Base-by-base conservation (phyloP, 1,140 invertebrate species). In the Apocrypta bakeri region DNA sequence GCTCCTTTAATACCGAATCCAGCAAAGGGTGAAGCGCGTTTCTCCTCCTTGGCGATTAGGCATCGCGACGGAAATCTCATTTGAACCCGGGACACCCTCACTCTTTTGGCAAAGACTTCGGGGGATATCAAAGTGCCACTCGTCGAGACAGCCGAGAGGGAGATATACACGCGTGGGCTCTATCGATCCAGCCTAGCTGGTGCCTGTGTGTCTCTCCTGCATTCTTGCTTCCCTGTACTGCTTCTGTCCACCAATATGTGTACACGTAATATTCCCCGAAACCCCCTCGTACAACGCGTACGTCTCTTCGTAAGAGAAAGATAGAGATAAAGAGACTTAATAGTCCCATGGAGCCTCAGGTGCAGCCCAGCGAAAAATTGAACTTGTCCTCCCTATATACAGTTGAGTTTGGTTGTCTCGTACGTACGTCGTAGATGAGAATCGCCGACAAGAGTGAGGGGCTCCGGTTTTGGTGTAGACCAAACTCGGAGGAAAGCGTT, bases 351-450 rank as follows among this genome's bases (percentile, higher is more conserved):
- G 76, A 72, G 86, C 83, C 87, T 84, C 87, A 88, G 87, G 87
- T 88, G 87, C 88, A 88, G 84, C 85, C 85, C 81, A 88, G 85
- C 88, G 88, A 88, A 87, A 89, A 88, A 89, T 89, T 88, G 85
- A 85, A 83, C 85, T 81, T 84, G 81, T 81, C 84, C 78, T 82
- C 66, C 42, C 42, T 48, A 14, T 42, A 14, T 14, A 14, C 14
- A 17, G 0, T 48, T 17, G 14, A 17, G 1, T 48, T 17, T 17
- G 9, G n/a, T n/a, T n/a, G n/a, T n/a, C n/a, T n/a, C 42, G 14
- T 11, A 11, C 9, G 12, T 0, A 48, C 21, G 12, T 48, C 42
- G 1, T 17, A 48, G 42, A 48, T 48, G 42, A 48, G 42, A 17
- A 17, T 48, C 42, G 14, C 42, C 6, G 72, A 74, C 8, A 25